A percentile compares a stretch with the other conserved stretches of the same genome.
Evolutionary conservation across 2,113 vertebrate species (phyloP).

Genomic region (Poeciliopsis turrubarensis): DNA sequence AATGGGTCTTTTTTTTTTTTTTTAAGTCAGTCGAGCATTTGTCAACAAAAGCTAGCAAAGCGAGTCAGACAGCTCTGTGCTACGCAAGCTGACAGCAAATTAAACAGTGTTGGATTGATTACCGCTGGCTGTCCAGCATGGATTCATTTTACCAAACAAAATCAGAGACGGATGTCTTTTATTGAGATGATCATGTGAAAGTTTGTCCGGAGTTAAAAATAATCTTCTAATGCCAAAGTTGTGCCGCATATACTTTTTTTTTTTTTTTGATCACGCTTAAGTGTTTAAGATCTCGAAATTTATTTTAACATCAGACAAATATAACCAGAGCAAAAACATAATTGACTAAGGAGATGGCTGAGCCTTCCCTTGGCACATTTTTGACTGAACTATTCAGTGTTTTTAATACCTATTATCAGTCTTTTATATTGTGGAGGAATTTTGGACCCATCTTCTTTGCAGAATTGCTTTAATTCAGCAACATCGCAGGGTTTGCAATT

Average conservation of each 20-base stretch:
- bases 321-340: too few relatives aligned
- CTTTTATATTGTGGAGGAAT: background rate
- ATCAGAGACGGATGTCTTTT: slow-evolving; percentile 64
- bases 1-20: slow-evolving; percentile 66
- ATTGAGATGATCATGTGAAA: slow-evolving; percentile 56
- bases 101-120: slow-evolving; percentile 69
- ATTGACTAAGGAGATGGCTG: background rate
- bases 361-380: background rate
- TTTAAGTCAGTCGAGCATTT: slow-evolving; percentile 71
- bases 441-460: background rate
- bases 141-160: slow-evolving; percentile 73
- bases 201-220: slow-evolving; percentile 48
- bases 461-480: background rate
- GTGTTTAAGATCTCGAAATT: background rate
- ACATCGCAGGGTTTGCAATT: background rate
- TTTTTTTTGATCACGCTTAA: too few relatives aligned
- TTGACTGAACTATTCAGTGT: background rate
- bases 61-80: slow-evolving; percentile 66
- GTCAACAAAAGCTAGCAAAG: slow-evolving; percentile 77
- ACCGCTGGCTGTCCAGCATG: slow-evolving; percentile 54
- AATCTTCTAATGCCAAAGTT: slow-evolving; percentile 13
- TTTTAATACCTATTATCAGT: background rate
- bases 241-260: slow-evolving; percentile 4
- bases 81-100: slow-evolving; percentile 62
- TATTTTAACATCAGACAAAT: too few relatives aligned